Percentiles rank a stretch among this genome's conserved stretches.
phyloP scores from a whole-genome alignment of 1,140 invertebrate genomes.

The Listronotus bonariensis region DNA sequence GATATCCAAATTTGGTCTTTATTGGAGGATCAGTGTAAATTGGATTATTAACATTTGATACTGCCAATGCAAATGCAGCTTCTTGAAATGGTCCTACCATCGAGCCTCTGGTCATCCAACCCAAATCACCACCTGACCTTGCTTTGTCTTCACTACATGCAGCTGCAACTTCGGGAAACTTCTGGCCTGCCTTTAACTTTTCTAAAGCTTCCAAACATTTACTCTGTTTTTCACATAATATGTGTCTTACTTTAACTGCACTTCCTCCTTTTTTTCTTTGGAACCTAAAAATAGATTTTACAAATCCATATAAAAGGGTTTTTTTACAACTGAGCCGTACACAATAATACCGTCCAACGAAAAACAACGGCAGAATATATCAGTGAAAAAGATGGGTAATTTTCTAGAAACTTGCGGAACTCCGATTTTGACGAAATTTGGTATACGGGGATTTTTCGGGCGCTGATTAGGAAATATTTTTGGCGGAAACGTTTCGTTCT shows the following conservation, averaged over 20 bases:
- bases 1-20: constrained; percentile 99
- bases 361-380: too few relatives aligned
- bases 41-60: constrained; percentile 86
- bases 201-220: constrained; percentile 96
- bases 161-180: constrained; percentile 96
- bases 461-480: too few relatives aligned
- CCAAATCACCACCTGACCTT: constrained; percentile 93
- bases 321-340: too few relatives aligned
- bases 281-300: too few relatives aligned
- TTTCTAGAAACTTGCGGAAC: too few relatives aligned
- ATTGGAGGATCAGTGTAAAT: constrained; percentile 97
- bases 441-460: too few relatives aligned
- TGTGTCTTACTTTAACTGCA: constrained; percentile 89
- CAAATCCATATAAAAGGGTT: too few relatives aligned
- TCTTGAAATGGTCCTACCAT: constrained; percentile 99
- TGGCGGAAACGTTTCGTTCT: too few relatives aligned
- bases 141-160: constrained; percentile 99
- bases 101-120: constrained; percentile 97
- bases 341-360: too few relatives aligned
- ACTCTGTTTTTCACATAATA: constrained; percentile 98
- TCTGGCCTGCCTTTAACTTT: constrained; percentile 95
- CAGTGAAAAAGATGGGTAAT: too few relatives aligned
- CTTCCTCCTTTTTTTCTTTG: constrained; percentile 81
- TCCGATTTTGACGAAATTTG: too few relatives aligned
- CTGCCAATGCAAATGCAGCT: constrained; percentile 92